Evolutionary conservation across 2,113 vertebrate species (phyloP), one percentile per base, ranked within the genome.

Genomic region (Rattus rattus): DNA sequence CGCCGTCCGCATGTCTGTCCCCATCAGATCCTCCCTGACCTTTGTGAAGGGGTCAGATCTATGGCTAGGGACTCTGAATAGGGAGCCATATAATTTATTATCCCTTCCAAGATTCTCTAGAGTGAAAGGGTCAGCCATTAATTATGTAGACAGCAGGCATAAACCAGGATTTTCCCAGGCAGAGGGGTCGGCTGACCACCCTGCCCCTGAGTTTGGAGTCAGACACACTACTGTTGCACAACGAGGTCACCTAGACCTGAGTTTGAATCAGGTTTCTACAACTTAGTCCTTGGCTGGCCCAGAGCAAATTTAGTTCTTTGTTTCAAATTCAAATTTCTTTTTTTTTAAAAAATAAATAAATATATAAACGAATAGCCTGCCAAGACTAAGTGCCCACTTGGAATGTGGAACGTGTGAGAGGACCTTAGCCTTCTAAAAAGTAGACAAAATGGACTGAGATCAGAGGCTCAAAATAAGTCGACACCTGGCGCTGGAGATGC

Each of bases 131-230:
- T 6, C 12, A 43, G 49, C 69, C 47, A 28, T 75, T 63, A 39
- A 75, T 94, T 26, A 81, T 4, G 20, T 0, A 2, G 63, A 26
- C 47, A 30, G 30, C 22, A 67, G 75, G 81, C 85, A 83, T 9
- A 39, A 73, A 43, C 20, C 72, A 69, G 63, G 36, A 88, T 47
- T 95, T 65, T 91, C 93, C 81, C 96, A 96, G 94, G 70, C 76
- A 19, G 70, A 76, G 12, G 11, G 75, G 54, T 65, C 52, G 19
- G 3, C 52, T 0, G 4, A 8, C 22, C 39, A 33, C 69, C 22
- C 63, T 73, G 22, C 26, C 70, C 65, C 93, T 52, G 77, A 70
- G 39, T 85, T 80, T 92, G 77, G 77, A 63, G 36, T 81, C n/a
- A 39, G n/a, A 39, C 19, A 19, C 17, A 3, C n/a, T 73, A 22